Base-by-base conservation (phyloP, 1,140 invertebrate genomes). In the Pseudomyrmex flavicornis region DNA sequence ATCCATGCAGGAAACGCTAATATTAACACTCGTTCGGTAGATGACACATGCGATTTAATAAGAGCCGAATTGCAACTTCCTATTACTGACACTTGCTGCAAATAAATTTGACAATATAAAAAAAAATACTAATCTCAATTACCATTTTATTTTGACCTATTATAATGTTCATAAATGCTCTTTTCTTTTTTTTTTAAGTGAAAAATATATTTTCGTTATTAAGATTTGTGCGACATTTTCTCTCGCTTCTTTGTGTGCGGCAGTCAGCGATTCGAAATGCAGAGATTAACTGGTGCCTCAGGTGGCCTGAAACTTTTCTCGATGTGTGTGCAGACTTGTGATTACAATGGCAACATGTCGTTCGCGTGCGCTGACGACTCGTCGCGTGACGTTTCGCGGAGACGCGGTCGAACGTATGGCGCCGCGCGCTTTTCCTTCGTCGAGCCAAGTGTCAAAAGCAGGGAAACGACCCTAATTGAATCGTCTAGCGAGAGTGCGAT, bases 381-480 rank as follows among this genome's bases (percentile, higher is more conserved):
- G 20, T 70, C 52, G 76, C 76, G 65, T 70, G 76, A 80, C 44
- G 66, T 72, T 59, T 72, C 22, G 44, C 66, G 35, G 52, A 79
- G 65, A 70, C 20, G 76, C 12, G 22, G 22, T 5, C 26, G 59
- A 48, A 35, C 9, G 65, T 58, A 79, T 26, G 44, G 65, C 52
- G 15, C 35, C 52, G 76, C 66, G 76, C 54, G 76, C 76, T 80
- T 80, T 72, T 80, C 76, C 76, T 80, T 59, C 70, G 48, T 12
- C 79, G 70, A 75, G 77, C 15, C 2, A 76, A 76, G 77, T 76
- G 79, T 83, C 79, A 76, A 86, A 83, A 87, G 84, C 77, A 86
- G 80, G 50, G 85, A 58, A 62, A 82, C 70, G 84, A 35, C 56
- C 65, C 58, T 83, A 87, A 87, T 87, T 86, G 77, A 87, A 54